A percentile compares a stretch with the other conserved stretches of the same genome.
phyloP scores from a whole-genome alignment of 2,888 invertebrate genomes.

The Saturnia japonica region DNA sequence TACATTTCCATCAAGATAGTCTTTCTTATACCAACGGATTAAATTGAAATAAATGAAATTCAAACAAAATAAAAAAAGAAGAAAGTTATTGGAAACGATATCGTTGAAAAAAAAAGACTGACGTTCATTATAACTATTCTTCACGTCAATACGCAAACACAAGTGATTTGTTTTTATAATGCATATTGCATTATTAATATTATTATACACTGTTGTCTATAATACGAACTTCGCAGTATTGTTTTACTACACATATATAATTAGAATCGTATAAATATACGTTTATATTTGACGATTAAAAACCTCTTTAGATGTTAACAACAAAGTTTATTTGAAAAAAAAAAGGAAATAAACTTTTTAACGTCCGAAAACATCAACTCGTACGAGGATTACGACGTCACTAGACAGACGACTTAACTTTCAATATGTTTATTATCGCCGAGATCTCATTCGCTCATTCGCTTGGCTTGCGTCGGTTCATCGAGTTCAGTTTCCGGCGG shows the following conservation, averaged over 20 bases:
- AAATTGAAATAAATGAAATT: too few species aligned
- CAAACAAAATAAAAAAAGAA: too few species aligned
- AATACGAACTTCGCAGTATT: neutral
- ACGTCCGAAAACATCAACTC: too few species aligned
- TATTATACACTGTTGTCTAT: too few species aligned
- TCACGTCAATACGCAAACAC: too few species aligned
- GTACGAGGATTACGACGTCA: neutral
- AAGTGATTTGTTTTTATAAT: too few species aligned
- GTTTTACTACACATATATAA: neutral
- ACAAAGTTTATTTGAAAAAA: neutral
- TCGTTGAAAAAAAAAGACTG: neutral
- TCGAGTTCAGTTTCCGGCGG: constrained; percentile 69
- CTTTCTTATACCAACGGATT: neutral
- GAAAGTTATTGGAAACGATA: neutral
- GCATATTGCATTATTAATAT: too few species aligned
- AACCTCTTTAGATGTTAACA: neutral
- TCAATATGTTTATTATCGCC: neutral
- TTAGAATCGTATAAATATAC: neutral
- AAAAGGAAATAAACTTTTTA: neutral
- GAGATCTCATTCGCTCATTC: constrained; percentile 37
- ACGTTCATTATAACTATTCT: neutral
- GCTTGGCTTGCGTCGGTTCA: constrained; percentile 59
- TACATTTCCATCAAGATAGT: neutral
- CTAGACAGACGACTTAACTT: neutral
- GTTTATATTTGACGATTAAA: neutral